Base-by-base conservation (phyloP, 2,888 invertebrate genomes). In the Noctua pronuba region DNA sequence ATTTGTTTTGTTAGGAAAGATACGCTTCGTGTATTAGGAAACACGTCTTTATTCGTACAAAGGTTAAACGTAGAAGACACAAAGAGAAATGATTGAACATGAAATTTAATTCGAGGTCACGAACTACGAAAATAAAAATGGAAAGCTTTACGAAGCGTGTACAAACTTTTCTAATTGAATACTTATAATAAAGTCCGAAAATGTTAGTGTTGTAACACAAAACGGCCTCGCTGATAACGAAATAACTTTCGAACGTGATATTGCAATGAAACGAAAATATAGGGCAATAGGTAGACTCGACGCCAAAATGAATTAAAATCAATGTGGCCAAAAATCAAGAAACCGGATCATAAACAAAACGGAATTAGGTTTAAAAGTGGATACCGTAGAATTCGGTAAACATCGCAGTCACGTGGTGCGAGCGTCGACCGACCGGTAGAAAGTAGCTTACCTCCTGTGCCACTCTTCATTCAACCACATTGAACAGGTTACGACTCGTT, bases 401-500 rank as follows among this genome's bases (percentile, higher is more conserved):
- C 91, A 91, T 90, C 89, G 86, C 88, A 89, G 88, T 93, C 92
- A 93, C 93, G 92, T 94, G 93, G 91, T 83, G 79, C 86, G 88
- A 87, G 89, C 88, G 92, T 88, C 87, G 91, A 88, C 83, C 90
- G 91, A 92, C 93, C 92, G 93, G 94, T 96, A 96, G 96, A 96
- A 96, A 96, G 96, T 96, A 95, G 95, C 94, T 94, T 94, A 94
- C 95, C 95, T 95, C 95, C 93, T 95, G 94, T 91, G 93, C 95
- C 93, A 94, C 94, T 96, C 95, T 96, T 95, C 95, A 96, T 96
- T 96, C 95, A 96, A 91, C 93, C 92, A 93, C 92, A 92, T 90
- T 90, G 94, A 95, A 96, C 96, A 95, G 95, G 96, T 96, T 95
- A 93, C 92, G 91, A 94, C 94, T 94, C 90, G 95, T 92, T 93